Evolutionary conservation across 2,113 vertebrate genomes (phyloP).

Genomic region (Calyptommatus sinebrachiatus): DNA sequence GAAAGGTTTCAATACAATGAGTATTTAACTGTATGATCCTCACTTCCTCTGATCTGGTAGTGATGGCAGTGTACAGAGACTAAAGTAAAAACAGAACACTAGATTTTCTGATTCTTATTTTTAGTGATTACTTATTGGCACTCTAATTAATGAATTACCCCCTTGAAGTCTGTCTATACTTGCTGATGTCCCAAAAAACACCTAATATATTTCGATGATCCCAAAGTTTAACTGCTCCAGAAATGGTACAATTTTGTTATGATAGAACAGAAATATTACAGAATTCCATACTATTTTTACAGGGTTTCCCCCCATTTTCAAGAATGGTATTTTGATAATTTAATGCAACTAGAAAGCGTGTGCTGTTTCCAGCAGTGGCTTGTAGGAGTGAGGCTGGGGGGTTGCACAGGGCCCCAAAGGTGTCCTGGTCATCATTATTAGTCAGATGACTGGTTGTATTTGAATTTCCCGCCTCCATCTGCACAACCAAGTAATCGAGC

Average conservation of each 20-base stretch:
- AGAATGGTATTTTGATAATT: neutral
- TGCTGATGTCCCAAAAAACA: neutral
- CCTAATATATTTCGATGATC: neutral
- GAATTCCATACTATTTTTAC: neutral
- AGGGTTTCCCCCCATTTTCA: neutral
- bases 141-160: neutral
- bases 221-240: neutral
- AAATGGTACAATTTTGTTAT: too few species aligned
- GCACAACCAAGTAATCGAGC: too few species aligned
- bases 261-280: too few species aligned
- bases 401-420: too few species aligned
- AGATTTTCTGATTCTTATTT: too few species aligned
- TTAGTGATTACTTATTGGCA: too few species aligned
- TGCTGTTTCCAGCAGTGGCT: too few species aligned
- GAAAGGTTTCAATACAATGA: constrained; percentile 32
- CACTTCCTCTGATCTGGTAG: too few species aligned
- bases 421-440: too few species aligned
- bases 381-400: too few species aligned
- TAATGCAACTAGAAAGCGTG: neutral
- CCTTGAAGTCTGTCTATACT: neutral
- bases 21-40: constrained; percentile 30
- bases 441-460: too few species aligned
- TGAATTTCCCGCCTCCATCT: too few species aligned
- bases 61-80: neutral
- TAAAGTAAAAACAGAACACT: neutral